Percentiles rank a stretch among this genome's conserved stretches.
phyloP scores from a whole-genome alignment of 2,888 invertebrate species.

The Drosophila neutralis region DNA sequence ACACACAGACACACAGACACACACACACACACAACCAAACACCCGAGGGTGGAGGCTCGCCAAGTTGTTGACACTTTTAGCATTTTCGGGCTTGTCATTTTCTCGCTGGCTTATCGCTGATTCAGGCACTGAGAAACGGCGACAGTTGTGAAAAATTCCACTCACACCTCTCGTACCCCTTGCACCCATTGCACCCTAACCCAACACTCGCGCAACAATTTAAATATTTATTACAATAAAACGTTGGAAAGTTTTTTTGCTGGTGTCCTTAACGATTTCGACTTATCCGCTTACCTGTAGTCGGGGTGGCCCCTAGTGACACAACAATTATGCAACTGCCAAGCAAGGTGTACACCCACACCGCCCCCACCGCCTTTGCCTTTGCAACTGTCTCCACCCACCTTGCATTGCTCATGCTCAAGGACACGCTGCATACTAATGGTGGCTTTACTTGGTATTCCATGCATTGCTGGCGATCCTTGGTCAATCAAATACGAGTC shows the following conservation, averaged over 20 bases:
- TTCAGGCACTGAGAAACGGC: conserved; percentile 37
- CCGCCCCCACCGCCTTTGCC: too few species aligned
- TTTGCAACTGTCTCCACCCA: neutral
- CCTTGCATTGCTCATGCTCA: neutral
- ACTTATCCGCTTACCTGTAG: neutral
- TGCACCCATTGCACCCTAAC: neutral
- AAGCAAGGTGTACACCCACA: neutral
- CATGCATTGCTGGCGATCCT: neutral
- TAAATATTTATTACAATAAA: conserved; percentile 58
- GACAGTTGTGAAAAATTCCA: conserved; percentile 35
- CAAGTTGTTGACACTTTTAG: conserved; percentile 63
- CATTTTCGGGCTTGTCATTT: conserved; percentile 59
- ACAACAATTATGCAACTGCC: conserved; percentile 18
- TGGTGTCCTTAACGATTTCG: neutral
- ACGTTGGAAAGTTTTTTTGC: conserved; percentile 23
- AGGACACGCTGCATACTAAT: conserved; percentile 8
- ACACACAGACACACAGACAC: neutral
- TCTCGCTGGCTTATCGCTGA: conserved; percentile 61
- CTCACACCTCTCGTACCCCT: neutral
- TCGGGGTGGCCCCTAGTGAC: neutral
- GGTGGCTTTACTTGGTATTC: neutral
- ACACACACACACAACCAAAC: neutral
- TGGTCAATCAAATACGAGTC: conserved; percentile 1
- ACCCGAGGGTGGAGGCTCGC: conserved; percentile 1
- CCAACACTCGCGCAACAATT: conserved; percentile 9